Conservation (phyloP, 2,113 vertebrate species). For the Taurulus bubalis region DNA sequence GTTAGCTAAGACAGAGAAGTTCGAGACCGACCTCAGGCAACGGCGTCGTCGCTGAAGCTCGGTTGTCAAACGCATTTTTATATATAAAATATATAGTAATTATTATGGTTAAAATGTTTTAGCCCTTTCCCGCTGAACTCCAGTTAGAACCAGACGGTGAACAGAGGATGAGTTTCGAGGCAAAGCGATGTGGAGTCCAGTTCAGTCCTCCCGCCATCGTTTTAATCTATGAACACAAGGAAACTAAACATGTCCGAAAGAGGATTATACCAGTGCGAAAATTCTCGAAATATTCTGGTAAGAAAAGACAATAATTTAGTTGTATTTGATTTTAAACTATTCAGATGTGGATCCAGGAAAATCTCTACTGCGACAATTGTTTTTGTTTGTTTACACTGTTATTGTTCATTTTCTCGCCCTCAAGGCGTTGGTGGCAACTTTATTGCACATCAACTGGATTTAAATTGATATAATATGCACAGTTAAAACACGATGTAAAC, state of each 20-base stretch:
- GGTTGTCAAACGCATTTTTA: background rate
- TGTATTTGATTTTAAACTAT: no score
- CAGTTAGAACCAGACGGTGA: background rate
- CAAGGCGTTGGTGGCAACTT: background rate
- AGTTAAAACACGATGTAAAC: background rate
- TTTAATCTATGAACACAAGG: constrained; percentile 86
- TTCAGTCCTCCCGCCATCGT: constrained; percentile 91
- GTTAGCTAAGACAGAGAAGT: background rate
- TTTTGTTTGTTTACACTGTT: background rate
- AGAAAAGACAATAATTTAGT: background rate
- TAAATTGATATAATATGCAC: background rate
- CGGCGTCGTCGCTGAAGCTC: background rate
- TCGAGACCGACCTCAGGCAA: background rate
- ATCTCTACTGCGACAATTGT: background rate
- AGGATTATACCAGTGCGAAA: constrained; percentile 92
- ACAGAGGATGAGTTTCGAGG: constrained; percentile 80
- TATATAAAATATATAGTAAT: background rate
- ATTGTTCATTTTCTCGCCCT: background rate
- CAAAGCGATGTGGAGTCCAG: constrained; percentile 91
- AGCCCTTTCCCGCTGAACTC: background rate
- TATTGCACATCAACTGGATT: background rate
- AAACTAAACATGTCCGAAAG: constrained; percentile 82
- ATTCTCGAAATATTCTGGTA: constrained; percentile 92
- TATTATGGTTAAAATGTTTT: background rate
- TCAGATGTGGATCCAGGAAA: no score